Evolutionary conservation across 2,113 vertebrate genomes (phyloP), one percentile per base, ranked within the genome.

Genomic region (Isichthys henryi): DNA sequence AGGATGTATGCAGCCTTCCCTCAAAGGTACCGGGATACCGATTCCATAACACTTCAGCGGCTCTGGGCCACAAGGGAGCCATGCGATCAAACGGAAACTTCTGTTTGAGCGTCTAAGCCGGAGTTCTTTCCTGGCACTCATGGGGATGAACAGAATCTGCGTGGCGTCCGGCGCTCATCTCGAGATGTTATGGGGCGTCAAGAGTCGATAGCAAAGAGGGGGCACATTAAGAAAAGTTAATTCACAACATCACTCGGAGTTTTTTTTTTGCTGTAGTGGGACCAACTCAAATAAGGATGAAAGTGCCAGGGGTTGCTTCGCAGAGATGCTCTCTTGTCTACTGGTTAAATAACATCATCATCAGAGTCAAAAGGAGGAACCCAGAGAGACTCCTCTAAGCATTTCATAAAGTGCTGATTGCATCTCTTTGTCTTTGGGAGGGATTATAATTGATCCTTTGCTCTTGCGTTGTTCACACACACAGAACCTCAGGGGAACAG

Each of bases 351-450:
- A 86, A 86, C 17, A 46, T 86, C 21, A 52, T 86, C 49, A 52
- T 86, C n/a, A 53, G 45, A 86, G n/a, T 23, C 84, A 50, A 86
- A 86, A 31, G 11, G 27, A 49, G 27, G 27, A 50, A 39, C 15
- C 45, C 84, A 86, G 11, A 6, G 84, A 86, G 84, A 53, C 48
- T 50, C 45, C 84, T 50, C 8, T 52, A 17, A 84, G 45, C 82
- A 84, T 84, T 49, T 86, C 84, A 49, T 86, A 31, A 31, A 86
- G 27, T 35, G 49, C 23, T 53, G 84, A 86, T 86, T 86, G 31
- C 45, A 86, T 86, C 84, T 86, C n/a, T 52, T 21, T 86, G 27
- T 35, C 49, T 52, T 86, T 86, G 49, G 84, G 49, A 52, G 49
- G 84, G 52, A 86, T 52, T 84, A 23, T 46, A 84, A 84, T 84